Percentiles rank a stretch among this genome's conserved stretches.
These are phyloP conservation scores for Nasua narica DNA, from an alignment of 2,797 vertebrate genomes.

Conservation along the genomic window DNA sequence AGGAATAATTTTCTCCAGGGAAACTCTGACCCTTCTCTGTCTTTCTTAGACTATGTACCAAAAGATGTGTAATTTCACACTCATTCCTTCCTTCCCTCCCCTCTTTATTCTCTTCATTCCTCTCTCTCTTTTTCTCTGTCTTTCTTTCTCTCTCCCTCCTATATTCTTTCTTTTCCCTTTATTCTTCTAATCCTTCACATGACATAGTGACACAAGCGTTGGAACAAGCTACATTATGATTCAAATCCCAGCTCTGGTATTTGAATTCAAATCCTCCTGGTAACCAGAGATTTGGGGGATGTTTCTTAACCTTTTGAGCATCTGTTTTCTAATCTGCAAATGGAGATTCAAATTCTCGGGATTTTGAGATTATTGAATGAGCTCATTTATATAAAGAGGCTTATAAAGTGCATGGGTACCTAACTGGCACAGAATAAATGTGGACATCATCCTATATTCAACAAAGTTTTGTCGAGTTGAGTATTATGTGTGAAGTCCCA, in stretches of 20 bases:
- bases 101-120: not conserved
- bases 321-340: not conserved
- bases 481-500: too few species aligned
- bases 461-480: not conserved
- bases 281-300: not conserved
- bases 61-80: not conserved
- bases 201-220: not conserved
- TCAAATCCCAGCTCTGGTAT: not conserved
- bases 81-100: not conserved
- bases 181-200: not conserved
- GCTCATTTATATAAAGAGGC: not conserved
- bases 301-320: not conserved
- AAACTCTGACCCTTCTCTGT: conserved; percentile 48
- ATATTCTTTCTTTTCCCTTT: not conserved
- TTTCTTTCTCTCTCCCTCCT: rapidly evolving
- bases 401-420: not conserved
- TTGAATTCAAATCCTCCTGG: too few species aligned
- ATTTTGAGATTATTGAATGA: not conserved
- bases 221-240: not conserved
- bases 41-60: not conserved
- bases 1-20: conserved; percentile 48
- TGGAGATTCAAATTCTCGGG: not conserved
- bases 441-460: not conserved
- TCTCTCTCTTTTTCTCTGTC: not conserved
- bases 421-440: not conserved